Evolutionary conservation across 1,140 invertebrate genomes (phyloP), one percentile per base, ranked within the genome.

Genomic region (Pemphigus obesinymphae): DNA sequence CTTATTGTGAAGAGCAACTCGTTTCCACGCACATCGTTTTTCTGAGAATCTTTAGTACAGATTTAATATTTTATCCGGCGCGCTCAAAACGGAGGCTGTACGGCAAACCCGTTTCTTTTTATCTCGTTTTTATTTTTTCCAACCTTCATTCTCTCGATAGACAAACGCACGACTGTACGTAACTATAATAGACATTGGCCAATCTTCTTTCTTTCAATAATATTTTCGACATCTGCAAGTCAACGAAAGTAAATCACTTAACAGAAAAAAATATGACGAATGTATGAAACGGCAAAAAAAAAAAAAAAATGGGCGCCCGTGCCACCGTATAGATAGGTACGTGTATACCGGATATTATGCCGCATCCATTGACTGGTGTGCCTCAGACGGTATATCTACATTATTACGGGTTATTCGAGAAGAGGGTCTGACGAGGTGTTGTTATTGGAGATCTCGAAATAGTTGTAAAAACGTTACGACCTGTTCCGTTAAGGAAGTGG

Each of bases 1-100:
- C 76, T 80, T n/a, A n/a, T n/a, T 80, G 76, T 80, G 76, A 80
- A 80, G 76, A 80, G 55, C 55, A 20, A 80, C 76, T 80, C 55
- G 76, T 80, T 80, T 80, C 55, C 37, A 26, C 23, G 40, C 76
- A 31, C 76, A 15, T 61, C 23, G 76, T 61, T 45, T 63, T 80
- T 80, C 76, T 40, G 55, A 80, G 76, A 80, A 80, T 61, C 50
- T 63, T 58, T 61, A 80, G 55, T 45, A 45, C 26, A 20, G 23
- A 58, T 63, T 80, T 58, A 40, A 80, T 80, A 55, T 63, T 80
- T 80, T 80, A 80, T 80, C 76, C 76, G 55, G 23, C 37, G 53
- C 26, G 37, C 50, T 43, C 26, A 80, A 80, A 61, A 43, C 76
- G 55, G 76, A 61, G 26, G n/a, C 76, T 58, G 55, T 17, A 45